Conservation (phyloP, 2,113 vertebrate species). For the Vidua chalybeata region DNA sequence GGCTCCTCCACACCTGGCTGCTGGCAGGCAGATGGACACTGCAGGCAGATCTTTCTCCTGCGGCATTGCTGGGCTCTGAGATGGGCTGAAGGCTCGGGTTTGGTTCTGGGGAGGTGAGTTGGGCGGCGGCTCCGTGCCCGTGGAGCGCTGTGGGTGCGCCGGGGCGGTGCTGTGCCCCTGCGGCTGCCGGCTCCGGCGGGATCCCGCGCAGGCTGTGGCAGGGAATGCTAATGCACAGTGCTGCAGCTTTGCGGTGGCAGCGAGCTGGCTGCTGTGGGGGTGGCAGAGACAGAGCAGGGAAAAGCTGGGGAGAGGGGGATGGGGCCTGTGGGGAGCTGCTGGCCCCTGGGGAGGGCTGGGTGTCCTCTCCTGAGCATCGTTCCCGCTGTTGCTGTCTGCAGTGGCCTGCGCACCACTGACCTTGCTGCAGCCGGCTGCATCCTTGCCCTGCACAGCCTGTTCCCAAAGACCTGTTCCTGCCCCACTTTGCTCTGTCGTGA, state of each 20-base stretch:
- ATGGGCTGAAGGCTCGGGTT: not conserved
- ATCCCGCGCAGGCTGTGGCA: not conserved
- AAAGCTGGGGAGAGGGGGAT: not conserved
- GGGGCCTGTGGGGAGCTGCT: not conserved
- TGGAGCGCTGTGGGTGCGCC: rapidly evolving
- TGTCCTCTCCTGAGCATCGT: not conserved
- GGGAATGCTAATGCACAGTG: not conserved
- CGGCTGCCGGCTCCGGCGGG: not conserved
- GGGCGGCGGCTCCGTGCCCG: rapidly evolving
- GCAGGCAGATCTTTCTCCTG: not conserved
- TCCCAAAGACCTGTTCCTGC: not conserved
- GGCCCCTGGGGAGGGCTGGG: not conserved
- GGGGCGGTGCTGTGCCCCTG: not conserved
- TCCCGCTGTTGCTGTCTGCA: not conserved
- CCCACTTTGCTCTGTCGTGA: not conserved
- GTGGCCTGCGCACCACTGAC: not conserved
- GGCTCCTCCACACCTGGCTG: not conserved
- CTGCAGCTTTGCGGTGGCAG: not conserved
- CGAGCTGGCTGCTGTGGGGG: not conserved
- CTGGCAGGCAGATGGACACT: rapidly evolving
- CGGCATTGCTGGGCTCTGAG: not conserved
- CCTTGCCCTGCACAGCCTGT: not conserved
- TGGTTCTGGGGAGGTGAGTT: not conserved
- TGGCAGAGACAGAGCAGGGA: not conserved
- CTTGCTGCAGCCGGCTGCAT: not conserved